A percentile compares a stretch with the other conserved stretches of the same genome.
Conservation (phyloP, 1,140 invertebrate species). For the Drosophila punjabiensis region DNA sequence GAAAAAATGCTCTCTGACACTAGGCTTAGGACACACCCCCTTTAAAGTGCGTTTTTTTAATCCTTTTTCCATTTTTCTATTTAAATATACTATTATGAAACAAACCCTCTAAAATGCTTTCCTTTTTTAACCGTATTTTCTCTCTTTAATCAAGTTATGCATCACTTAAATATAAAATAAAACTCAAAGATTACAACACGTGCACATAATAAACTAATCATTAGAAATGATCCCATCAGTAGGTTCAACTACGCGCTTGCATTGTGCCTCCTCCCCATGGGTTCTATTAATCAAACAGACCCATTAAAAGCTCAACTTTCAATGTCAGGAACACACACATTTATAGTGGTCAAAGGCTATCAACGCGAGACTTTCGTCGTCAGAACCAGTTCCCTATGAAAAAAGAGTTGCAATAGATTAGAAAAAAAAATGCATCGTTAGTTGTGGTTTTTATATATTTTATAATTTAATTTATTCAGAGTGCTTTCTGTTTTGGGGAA, state of each 20-base stretch:
- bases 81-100: no score
- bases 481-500: conserved; percentile 49
- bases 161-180: background rate
- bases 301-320: conserved; percentile 1
- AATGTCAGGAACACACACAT: conserved; percentile 15
- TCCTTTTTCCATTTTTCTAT: no score
- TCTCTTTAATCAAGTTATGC: background rate
- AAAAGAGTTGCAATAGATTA: conserved; percentile 8
- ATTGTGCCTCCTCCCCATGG: background rate
- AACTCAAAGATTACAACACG: background rate
- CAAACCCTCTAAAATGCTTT: background rate
- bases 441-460: conserved; percentile 47
- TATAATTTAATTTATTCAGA: conserved; percentile 81
- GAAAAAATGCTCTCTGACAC: no score
- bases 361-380: background rate
- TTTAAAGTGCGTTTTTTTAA: no score
- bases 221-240: background rate
- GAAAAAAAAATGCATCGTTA: conserved; percentile 12
- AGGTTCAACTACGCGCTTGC: background rate
- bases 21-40: no score
- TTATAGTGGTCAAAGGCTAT: conserved; percentile 26
- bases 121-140: background rate
- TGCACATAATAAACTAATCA: background rate
- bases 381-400: conserved; percentile 4
- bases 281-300: background rate